Evolutionary conservation across 2,113 vertebrate species (phyloP).

Genomic region (Dendropsophus ebraccatus): DNA sequence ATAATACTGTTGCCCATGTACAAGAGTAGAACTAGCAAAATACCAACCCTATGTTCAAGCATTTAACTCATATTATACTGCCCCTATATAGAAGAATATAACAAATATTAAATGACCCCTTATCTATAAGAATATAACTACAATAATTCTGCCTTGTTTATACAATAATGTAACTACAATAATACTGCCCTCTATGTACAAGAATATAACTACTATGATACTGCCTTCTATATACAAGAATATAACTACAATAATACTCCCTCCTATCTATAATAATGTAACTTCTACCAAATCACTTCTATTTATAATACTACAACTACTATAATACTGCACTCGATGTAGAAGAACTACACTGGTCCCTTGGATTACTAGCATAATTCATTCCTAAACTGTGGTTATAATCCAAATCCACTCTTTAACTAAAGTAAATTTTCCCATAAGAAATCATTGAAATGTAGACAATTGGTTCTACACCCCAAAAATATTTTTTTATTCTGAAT

Average conservation of each 20-base stretch:
- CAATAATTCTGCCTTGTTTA: neutral
- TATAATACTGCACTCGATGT: neutral
- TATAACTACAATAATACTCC: no score
- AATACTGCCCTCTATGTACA: neutral
- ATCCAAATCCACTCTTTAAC: no score
- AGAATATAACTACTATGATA: neutral
- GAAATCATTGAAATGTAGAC: no score
- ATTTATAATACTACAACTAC: neutral
- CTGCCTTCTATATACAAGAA: no score
- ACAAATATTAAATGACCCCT: neutral
- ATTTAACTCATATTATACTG: conserved; percentile 2
- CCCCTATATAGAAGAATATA: neutral
- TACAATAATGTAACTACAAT: neutral
- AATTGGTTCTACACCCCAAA: no score
- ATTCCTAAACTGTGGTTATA: no score
- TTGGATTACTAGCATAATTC: no score
- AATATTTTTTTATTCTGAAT: no score
- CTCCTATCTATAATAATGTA: neutral
- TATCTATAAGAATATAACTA: conserved; percentile 1
- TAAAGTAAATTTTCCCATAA: no score
- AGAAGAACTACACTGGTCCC: neutral
- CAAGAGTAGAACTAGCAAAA: neutral
- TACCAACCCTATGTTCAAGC: neutral
- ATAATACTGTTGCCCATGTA: neutral
- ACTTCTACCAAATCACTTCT: neutral